A percentile compares a stretch with the other conserved stretches of the same genome.
These are phyloP conservation scores for Spodoptera litura DNA, from an alignment of 1,140 invertebrate species.

Conservation along the genomic window DNA sequence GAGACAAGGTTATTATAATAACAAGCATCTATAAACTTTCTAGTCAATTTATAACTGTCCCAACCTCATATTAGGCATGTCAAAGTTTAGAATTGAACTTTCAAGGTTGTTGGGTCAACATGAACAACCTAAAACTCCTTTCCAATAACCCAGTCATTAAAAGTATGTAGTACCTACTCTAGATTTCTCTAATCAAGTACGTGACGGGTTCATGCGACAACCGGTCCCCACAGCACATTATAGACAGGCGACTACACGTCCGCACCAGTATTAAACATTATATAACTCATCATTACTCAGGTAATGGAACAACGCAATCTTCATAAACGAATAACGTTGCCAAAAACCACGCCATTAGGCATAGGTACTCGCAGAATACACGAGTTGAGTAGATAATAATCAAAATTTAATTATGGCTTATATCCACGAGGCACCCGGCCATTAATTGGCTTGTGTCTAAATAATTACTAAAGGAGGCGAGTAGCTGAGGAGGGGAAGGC, in stretches of 20 bases:
- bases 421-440: constrained; percentile 49
- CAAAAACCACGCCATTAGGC: constrained; percentile 50
- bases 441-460: constrained; percentile 66
- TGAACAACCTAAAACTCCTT: neutral
- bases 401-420: constrained; percentile 62
- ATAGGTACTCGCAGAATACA: constrained; percentile 35
- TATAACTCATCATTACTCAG: constrained; percentile 10
- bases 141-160: neutral
- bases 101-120: neutral
- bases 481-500: constrained; percentile 11
- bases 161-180: constrained; percentile 8
- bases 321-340: constrained; percentile 17
- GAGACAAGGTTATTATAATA: neutral
- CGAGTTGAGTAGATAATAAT: constrained; percentile 53
- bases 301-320: constrained; percentile 34
- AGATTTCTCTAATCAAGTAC: constrained; percentile 29
- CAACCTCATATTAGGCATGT: too few relatives aligned
- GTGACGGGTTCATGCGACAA: constrained; percentile 29
- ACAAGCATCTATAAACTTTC: too few relatives aligned
- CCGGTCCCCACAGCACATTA: constrained; percentile 1
- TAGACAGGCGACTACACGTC: neutral
- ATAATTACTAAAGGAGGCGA: constrained; percentile 54
- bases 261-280: constrained; percentile 21
- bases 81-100: neutral
- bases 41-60: too few relatives aligned